Evolutionary conservation across 2,888 invertebrate genomes (phyloP), one percentile per base, ranked within the genome.

Genomic region (Trissoscelio sp.): DNA sequence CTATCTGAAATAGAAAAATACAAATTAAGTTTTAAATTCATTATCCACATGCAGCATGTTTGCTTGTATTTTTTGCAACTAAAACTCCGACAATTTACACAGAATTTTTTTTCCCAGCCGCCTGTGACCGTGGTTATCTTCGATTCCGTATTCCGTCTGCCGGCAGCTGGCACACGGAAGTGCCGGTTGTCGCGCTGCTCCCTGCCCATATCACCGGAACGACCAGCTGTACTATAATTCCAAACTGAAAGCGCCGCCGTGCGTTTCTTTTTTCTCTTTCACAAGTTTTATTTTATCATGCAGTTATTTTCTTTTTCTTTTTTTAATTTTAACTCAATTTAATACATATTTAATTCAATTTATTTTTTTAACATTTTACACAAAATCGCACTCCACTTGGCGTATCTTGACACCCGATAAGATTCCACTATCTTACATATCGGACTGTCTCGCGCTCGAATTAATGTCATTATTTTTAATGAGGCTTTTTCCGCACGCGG

Each of bases 91-190:
- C 11, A 37, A 37, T 37, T 37, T 37, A 37, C 11, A 37, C 9
- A 37, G 14, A n/a, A 34, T 34, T 34, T 39, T 39, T 39, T 39
- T 28, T 14, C 14, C 28, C 18, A 57, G n/a, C 34, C 37, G 57
- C 20, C 16, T 16, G 31, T 2, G n/a, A 9, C 18, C 34, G 55
- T 37, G 42, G 51, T 72, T 72, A 60, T 62, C 60, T 58, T 57
- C 57, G 57, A 69, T 62, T 64, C 53, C 67, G 62, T 74, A 64
- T 64, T 62, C 66, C 37, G 62, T 69, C 53, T 58, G 78, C 66
- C 80, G 70, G 57, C 80, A 83, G 80, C 77, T 80, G 80, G 80
- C 78, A 80, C 72, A 74, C 83, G 83, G 81, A 83, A 83, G 79
- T 79, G 73, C 39, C 67, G 72, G 42, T 70, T 80, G 78, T 77